A percentile compares a stretch with the other conserved stretches of the same genome.
phyloP scores from a whole-genome alignment of 2,888 invertebrate species.

The Epirrhoe tristata region DNA sequence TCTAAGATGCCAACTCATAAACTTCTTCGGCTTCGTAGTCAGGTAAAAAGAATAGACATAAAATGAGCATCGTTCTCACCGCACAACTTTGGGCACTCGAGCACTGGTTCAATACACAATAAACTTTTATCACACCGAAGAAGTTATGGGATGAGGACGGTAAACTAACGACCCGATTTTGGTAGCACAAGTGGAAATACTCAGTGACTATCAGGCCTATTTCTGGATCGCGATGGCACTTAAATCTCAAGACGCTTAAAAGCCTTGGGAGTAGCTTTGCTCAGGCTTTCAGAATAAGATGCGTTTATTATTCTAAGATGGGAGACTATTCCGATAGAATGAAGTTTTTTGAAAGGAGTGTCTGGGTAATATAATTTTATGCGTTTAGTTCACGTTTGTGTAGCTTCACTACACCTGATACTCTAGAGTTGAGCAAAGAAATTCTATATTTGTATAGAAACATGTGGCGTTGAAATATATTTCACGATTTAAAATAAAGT shows the following conservation, averaged over 20 bases:
- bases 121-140: conserved; percentile 42
- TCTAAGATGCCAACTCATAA: conserved; percentile 3
- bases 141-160: conserved; percentile 41
- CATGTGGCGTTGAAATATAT: too few relatives aligned
- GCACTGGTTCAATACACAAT: conserved; percentile 39
- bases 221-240: conserved; percentile 40
- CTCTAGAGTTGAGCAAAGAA: too few relatives aligned
- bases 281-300: conserved; percentile 19
- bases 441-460: too few relatives aligned
- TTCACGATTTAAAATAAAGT: too few relatives aligned
- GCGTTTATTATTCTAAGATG: conserved; percentile 20
- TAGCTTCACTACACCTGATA: too few relatives aligned
- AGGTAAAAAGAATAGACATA: conserved; percentile 24
- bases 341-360: neutral
- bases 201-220: conserved; percentile 39
- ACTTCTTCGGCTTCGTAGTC: conserved; percentile 6
- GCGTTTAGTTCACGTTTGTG: neutral
- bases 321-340: conserved; percentile 9
- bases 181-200: conserved; percentile 42
- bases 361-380: neutral
- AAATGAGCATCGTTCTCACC: conserved; percentile 33
- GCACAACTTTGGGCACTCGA: conserved; percentile 31
- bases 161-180: conserved; percentile 43
- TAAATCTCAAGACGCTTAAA: conserved; percentile 38
- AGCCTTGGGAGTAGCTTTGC: conserved; percentile 23